These are phyloP conservation scores for Chiloscyllium punctatum DNA, from an alignment of 2,797 vertebrate species.

Conservation along the genomic window DNA sequence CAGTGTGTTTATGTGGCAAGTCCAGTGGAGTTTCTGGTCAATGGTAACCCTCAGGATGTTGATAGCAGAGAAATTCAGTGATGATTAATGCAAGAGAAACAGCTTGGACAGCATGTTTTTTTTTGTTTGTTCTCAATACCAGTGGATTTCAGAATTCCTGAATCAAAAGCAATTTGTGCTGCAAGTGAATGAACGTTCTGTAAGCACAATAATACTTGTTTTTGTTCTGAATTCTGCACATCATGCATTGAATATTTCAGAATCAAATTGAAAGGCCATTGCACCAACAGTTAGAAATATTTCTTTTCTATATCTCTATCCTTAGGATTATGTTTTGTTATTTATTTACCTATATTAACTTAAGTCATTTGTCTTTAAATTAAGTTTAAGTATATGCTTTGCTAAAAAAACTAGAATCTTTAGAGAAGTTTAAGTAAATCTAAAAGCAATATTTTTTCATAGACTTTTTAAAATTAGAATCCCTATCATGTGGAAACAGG, in stretches of 20 bases:
- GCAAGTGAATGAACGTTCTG: background rate
- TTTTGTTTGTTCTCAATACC: no score
- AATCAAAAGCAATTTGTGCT: background rate
- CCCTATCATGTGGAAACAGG: no score
- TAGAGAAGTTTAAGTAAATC: background rate
- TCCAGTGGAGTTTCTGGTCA: no score
- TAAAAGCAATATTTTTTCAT: background rate
- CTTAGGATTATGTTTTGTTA: background rate
- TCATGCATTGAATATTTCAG: background rate
- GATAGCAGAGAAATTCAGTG: no score
- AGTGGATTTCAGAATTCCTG: background rate
- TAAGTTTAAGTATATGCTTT: background rate
- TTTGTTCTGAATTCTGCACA: background rate
- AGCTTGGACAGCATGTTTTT: no score
- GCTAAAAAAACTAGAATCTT: background rate
- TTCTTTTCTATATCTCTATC: background rate
- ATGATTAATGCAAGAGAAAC: no score
- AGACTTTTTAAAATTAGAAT: no score
- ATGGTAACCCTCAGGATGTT: no score
- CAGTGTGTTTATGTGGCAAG: no score
- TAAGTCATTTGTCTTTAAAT: background rate
- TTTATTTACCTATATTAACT: background rate
- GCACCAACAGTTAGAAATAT: background rate
- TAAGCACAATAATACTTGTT: background rate
- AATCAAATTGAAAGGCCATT: background rate